Conservation (phyloP, 2,888 invertebrate genomes). For the Cremastinae sp. region DNA sequence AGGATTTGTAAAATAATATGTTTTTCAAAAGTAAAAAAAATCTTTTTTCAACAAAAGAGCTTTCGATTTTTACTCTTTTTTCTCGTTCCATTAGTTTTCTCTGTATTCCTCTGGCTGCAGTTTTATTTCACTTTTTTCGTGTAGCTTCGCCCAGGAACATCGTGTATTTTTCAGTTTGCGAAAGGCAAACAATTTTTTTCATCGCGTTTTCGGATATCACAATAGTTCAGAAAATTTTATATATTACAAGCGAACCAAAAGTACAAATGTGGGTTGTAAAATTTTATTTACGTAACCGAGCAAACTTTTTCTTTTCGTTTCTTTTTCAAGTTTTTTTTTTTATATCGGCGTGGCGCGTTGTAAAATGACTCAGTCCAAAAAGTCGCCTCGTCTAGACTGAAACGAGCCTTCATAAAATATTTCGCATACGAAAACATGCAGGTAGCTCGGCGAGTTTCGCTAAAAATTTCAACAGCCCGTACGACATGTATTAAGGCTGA, state of each 20-base stretch:
- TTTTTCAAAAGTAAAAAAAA: constrained; percentile 26
- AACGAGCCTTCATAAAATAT: constrained; percentile 21
- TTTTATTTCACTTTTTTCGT: constrained; percentile 41
- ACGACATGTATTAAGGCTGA: not conserved
- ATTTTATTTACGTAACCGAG: not conserved
- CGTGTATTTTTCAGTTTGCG: constrained; percentile 6
- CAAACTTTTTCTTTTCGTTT: constrained; percentile 30
- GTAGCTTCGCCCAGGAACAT: constrained; percentile 8
- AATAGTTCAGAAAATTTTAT: constrained; percentile 28
- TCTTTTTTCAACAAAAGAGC: not conserved
- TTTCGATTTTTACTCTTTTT: constrained; percentile 3
- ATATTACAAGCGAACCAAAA: too few species aligned
- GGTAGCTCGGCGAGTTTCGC: constrained; percentile 9
- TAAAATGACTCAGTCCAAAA: constrained; percentile 39
- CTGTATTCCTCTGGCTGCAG: not conserved
- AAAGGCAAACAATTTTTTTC: constrained; percentile 26
- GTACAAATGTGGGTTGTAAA: constrained; percentile 15
- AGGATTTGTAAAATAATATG: too few species aligned
- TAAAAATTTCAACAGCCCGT: constrained; percentile 38
- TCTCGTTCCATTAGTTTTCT: not conserved
- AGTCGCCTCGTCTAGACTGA: constrained; percentile 26
- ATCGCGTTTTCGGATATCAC: constrained; percentile 31
- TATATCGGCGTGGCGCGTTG: constrained; percentile 1
- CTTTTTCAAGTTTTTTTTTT: too few species aligned
- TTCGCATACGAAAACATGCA: constrained; percentile 16